Percentiles rank a stretch among this genome's conserved stretches.
phyloP scores from a whole-genome alignment of 2,797 vertebrate species.

The Odontamblyopus rebecca region DNA sequence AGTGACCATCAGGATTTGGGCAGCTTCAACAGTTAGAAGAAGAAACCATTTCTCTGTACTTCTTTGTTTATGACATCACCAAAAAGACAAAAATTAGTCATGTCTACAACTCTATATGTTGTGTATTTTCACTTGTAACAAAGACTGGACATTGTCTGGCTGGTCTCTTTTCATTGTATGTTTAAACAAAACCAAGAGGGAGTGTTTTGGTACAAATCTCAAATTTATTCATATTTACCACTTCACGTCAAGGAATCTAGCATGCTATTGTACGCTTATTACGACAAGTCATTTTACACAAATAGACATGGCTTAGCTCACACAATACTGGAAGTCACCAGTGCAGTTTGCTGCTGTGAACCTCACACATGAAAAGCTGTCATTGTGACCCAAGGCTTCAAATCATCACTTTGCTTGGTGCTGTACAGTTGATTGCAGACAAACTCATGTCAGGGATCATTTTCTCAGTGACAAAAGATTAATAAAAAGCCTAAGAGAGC shows the following conservation, averaged over 20 bases:
- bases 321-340: constrained; percentile 44
- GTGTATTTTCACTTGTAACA: constrained; percentile 34
- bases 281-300: constrained; percentile 49
- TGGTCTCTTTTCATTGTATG: constrained; percentile 41
- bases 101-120: no score
- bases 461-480: constrained; percentile 37
- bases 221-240: constrained; percentile 46
- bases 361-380: constrained; percentile 43
- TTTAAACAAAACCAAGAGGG: constrained; percentile 13
- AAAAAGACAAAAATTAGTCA: background rate
- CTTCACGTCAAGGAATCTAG: constrained; percentile 51
- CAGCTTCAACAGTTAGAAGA: constrained; percentile 24
- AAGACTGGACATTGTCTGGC: constrained; percentile 22
- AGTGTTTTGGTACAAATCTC: constrained; percentile 34
- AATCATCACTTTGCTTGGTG: constrained; percentile 41
- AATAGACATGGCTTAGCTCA: constrained; percentile 54
- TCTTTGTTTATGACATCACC: constrained; percentile 38
- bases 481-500: constrained; percentile 33
- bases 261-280: constrained; percentile 60
- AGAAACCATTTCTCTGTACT: constrained; percentile 10
- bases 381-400: constrained; percentile 31
- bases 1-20: constrained; percentile 22
- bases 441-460: constrained; percentile 41
- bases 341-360: constrained; percentile 58
- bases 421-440: constrained; percentile 51